A percentile compares a stretch with the other conserved stretches of the same genome.
Conservation (phyloP, 53 echinoderm and acorn worm genomes). For the Mesocentrotus franciscanus region DNA sequence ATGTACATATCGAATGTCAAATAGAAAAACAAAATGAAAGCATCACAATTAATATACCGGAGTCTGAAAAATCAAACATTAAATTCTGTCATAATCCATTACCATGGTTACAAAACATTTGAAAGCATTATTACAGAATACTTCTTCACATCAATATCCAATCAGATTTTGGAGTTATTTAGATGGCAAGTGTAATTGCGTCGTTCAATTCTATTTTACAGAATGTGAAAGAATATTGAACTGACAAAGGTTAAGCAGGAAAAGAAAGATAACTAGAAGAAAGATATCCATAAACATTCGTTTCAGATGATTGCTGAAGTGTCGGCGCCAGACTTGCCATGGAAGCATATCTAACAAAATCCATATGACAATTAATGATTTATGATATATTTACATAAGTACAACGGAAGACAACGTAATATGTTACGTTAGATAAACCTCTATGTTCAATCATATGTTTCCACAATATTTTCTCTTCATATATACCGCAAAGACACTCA, state of each 20-base stretch:
- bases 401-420: neutral
- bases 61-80: neutral
- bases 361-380: neutral
- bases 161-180: neutral
- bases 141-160: neutral
- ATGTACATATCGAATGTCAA: slow-evolving; percentile 62
- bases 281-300: neutral
- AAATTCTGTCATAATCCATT: neutral
- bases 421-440: neutral
- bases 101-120: neutral
- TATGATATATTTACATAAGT: neutral
- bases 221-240: neutral
- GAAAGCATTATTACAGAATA: slow-evolving; percentile 9
- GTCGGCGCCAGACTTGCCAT: neutral
- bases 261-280: neutral
- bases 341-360: neutral
- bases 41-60: slow-evolving; percentile 32
- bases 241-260: neutral
- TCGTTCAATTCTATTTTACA: neutral
- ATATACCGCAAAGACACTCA: neutral
- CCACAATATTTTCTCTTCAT: neutral
- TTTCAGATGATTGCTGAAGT: neutral
- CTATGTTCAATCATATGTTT: neutral
- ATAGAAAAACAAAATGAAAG: slow-evolving; percentile 52
- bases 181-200: neutral